A percentile compares a stretch with the other conserved stretches of the same genome.
Evolutionary conservation across 2,888 invertebrate species (phyloP).

Genomic region (Apantesis nais): DNA sequence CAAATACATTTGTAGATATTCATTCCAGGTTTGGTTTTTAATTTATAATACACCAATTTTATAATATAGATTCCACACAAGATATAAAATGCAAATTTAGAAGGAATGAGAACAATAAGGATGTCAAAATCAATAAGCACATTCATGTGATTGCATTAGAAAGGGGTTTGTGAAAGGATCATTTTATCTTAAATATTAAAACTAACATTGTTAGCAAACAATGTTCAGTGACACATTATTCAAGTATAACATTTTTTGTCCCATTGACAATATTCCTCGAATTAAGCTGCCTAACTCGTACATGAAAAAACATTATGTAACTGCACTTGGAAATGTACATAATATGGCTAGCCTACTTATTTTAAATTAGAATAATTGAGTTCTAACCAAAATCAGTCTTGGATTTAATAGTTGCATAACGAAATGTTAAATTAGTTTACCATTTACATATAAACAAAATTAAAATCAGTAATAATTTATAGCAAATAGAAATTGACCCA

Average conservation of each 20-base stretch:
- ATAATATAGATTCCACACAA: neutral
- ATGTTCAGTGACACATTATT: conserved; percentile 4
- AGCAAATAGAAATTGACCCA: conserved; percentile 37
- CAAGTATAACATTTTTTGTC: neutral
- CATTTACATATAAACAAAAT: conserved; percentile 21
- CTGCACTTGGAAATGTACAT: conserved; percentile 23
- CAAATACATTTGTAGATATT: conserved; percentile 9
- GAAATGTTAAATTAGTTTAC: conserved; percentile 23
- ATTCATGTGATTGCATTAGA: neutral
- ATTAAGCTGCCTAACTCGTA: conserved; percentile 3
- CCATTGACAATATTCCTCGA: conserved; percentile 1
- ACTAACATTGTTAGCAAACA: conserved; percentile 9
- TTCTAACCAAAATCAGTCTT: conserved; percentile 64
- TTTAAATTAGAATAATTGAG: conserved; percentile 39
- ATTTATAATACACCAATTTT: conserved; percentile 9
- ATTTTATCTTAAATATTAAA: neutral
- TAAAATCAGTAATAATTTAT: conserved; percentile 20
- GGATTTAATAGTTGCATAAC: conserved; percentile 39
- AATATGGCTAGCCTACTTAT: conserved; percentile 30
- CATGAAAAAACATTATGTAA: conserved; percentile 13
- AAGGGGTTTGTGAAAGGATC: neutral
- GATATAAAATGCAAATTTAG: neutral
- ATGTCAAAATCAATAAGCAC: neutral
- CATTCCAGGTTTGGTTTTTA: neutral
- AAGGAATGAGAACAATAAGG: neutral